Conservation (phyloP, 2,113 vertebrate genomes). For the Myotis yumanensis region DNA sequence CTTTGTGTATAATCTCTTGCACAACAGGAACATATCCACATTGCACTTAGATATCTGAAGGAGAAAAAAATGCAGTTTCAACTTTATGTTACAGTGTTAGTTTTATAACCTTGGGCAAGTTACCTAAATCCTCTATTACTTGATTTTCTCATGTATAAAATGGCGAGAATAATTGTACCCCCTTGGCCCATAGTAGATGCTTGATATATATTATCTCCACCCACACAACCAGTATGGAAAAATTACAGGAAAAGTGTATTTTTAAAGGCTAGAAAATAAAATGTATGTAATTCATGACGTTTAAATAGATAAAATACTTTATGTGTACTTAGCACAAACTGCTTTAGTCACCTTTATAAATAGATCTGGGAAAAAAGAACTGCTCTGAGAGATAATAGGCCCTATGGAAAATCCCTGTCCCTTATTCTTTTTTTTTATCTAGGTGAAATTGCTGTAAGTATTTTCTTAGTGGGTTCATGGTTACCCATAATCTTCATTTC, state of each 20-base stretch:
- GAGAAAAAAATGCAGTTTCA: neutral
- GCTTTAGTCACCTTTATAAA: neutral
- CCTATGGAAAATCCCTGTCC: neutral
- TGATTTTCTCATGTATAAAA: neutral
- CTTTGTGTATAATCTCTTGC: neutral
- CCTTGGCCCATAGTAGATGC: neutral
- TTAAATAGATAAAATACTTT: constrained; percentile 18
- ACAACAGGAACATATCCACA: neutral
- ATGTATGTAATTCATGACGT: neutral
- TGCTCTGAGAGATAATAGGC: too few species aligned
- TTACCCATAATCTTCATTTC: neutral
- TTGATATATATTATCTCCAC: neutral
- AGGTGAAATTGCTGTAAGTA: neutral
- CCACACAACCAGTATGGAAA: neutral
- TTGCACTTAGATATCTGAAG: neutral
- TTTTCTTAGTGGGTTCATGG: neutral
- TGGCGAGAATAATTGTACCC: neutral
- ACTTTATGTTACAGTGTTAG: neutral
- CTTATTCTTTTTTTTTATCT: neutral
- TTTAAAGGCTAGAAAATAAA: neutral
- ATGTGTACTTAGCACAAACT: neutral
- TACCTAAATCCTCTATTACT: neutral
- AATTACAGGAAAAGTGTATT: neutral
- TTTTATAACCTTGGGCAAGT: neutral
- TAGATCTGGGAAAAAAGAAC: neutral